Evolutionary conservation across 1,140 invertebrate species (phyloP).

Genomic region (Nephila pilipes): DNA sequence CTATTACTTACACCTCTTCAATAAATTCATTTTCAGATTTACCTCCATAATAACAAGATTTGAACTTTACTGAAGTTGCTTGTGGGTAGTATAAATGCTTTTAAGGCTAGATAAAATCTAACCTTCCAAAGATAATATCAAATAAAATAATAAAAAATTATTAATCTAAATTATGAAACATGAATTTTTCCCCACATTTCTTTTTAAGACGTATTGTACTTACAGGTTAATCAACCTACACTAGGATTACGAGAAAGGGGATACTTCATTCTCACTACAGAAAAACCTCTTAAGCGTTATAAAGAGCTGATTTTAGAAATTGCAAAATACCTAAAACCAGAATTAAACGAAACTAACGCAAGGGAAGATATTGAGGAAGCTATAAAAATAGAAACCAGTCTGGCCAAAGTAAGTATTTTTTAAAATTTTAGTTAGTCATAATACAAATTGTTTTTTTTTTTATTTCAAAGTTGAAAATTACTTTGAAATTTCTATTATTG

Average conservation of each 20-base stretch:
- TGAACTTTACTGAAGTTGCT: background rate
- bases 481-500: no score
- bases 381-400: conserved; percentile 8
- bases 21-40: no score
- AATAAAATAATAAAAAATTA: no score
- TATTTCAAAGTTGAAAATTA: no score
- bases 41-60: no score
- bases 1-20: no score
- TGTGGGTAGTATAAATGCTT: background rate
- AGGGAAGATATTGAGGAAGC: background rate
- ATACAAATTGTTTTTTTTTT: no score
- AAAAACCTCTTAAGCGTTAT: background rate
- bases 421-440: no score
- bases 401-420: conserved; percentile 40
- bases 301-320: conserved; percentile 38
- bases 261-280: background rate
- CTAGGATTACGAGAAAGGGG: background rate
- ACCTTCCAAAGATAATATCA: no score
- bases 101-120: no score
- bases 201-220: background rate
- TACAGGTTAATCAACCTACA: conserved; percentile 49
- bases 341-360: background rate
- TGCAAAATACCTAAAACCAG: background rate
- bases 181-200: no score
- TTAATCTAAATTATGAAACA: no score